Conservation (phyloP, 2,888 invertebrate species). For the Lycaena phlaeas region DNA sequence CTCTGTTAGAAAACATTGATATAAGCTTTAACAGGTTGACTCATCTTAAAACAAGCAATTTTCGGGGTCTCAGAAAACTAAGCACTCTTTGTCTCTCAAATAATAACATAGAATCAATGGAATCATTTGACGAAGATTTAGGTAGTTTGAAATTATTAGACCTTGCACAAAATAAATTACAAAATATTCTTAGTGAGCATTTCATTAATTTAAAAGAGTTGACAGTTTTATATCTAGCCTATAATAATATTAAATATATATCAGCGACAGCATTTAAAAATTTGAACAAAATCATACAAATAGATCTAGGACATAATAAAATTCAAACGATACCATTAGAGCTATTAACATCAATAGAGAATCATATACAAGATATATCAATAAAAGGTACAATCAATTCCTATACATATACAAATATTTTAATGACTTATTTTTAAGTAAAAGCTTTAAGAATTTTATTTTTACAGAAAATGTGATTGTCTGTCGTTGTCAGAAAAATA, state of each 20-base stretch:
- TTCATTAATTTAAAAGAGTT: constrained; percentile 84
- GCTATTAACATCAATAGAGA: constrained; percentile 85
- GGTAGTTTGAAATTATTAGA: constrained; percentile 84
- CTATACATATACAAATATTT: constrained; percentile 2
- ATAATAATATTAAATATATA: constrained; percentile 86
- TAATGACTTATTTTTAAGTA: background rate
- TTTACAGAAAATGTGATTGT: constrained; percentile 87
- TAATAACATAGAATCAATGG: constrained; percentile 86
- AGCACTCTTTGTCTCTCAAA: constrained; percentile 86
- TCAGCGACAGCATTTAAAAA: constrained; percentile 86
- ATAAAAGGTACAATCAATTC: constrained; percentile 78
- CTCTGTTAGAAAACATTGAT: constrained; percentile 84
- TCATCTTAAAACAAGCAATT: constrained; percentile 85
- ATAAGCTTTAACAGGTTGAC: constrained; percentile 87
- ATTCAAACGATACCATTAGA: constrained; percentile 85
- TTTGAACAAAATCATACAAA: constrained; percentile 81
- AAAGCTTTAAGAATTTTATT: too few relatives aligned
- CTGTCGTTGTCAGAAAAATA: constrained; percentile 92
- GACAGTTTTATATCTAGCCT: constrained; percentile 83
- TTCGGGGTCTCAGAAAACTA: constrained; percentile 83
- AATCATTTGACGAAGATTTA: constrained; percentile 85
- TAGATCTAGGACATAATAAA: constrained; percentile 88
- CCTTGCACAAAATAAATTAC: constrained; percentile 87
- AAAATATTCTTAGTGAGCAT: constrained; percentile 82
- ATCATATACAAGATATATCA: constrained; percentile 83